phyloP scores from a whole-genome alignment of 2,113 vertebrate species.

The Nerophis ophidion region DNA sequence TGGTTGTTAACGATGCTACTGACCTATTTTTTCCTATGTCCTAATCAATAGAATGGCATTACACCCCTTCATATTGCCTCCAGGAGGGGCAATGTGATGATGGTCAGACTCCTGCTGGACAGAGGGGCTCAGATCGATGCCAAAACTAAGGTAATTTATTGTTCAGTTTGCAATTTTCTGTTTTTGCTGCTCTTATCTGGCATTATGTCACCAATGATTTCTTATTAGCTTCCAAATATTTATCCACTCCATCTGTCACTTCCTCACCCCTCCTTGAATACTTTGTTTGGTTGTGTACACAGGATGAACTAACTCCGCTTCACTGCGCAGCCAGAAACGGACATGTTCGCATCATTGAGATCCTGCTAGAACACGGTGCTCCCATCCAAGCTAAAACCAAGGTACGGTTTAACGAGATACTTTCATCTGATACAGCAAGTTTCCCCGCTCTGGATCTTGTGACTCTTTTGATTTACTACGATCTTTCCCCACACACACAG shows the following conservation, averaged over 20 bases:
- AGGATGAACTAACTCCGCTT: constrained; percentile 97
- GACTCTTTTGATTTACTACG: background rate
- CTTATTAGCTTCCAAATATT: background rate
- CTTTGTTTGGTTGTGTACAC: constrained; percentile 1
- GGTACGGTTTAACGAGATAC: constrained; percentile 61
- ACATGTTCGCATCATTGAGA: constrained; percentile 89
- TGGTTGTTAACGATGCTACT: background rate
- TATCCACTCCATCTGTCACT: background rate
- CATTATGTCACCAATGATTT: background rate
- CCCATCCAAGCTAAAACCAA: constrained; percentile 98
- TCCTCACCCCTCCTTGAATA: background rate
- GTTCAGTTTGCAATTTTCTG: background rate
- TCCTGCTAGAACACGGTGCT: constrained; percentile 92
- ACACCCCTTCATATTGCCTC: constrained; percentile 94
- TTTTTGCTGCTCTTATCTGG: background rate
- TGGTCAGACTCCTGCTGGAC: constrained; percentile 95
- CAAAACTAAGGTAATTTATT: constrained; percentile 82
- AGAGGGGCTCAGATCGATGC: constrained; percentile 92
- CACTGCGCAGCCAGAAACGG: constrained; percentile 97
- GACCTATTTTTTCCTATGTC: background rate
- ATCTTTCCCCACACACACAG: background rate
- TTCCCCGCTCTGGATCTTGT: background rate
- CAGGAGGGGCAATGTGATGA: constrained; percentile 92
- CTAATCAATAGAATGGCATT: constrained; percentile 84
- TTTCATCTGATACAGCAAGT: background rate